Base-by-base conservation (phyloP, 2,888 invertebrate genomes). In the Heliconius ismenius region DNA sequence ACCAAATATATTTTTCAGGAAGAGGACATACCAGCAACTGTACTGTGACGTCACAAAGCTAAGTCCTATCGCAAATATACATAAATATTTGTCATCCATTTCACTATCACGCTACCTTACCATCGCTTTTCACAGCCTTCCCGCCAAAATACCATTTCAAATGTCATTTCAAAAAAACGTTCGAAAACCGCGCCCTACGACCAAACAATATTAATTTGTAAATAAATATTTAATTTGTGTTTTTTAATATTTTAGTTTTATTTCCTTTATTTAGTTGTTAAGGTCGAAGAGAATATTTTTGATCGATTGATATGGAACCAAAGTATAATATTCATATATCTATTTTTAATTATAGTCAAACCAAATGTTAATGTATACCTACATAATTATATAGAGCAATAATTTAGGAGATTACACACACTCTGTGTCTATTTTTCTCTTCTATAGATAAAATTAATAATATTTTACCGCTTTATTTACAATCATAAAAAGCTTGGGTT, bases 11-110 rank as follows among this genome's bases (percentile, higher is more conserved):
- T 58, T 73, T 83, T 84, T 77, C 93, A 94, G 93, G 93, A 91
- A 88, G 93, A 92, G 89, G 93, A 94, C 90, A 90, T 92, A 89
- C 94, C 93, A 73, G 93, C 92, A 68, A 94, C 93, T 82, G 88
- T 93, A 83, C 91, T 94, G 83, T 93, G 90, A 92, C 89, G 85
- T 82, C 90, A 85, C 82, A 90, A 91, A 93, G 93, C 92, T 94
- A 94, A 94, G 94, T 94, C 89, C 84, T 87, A 89, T 89, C 86
- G 86, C 90, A 87, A 89, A 86, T 91, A 86, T 91, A 21, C 7
- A 21, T 58, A 58, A 58, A 58, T 58, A 89, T 91, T 32, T 91
- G 90, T 92, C 91, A 91, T 89, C 88, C 86, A 87, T 85, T 81
- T 84, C 87, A 84, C 83, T 79, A 82, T 89, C 92, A 92, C 86